A percentile compares a stretch with the other conserved stretches of the same genome.
Evolutionary conservation across 2,113 vertebrate genomes (phyloP).

Genomic region (Psittacara wagleri): DNA sequence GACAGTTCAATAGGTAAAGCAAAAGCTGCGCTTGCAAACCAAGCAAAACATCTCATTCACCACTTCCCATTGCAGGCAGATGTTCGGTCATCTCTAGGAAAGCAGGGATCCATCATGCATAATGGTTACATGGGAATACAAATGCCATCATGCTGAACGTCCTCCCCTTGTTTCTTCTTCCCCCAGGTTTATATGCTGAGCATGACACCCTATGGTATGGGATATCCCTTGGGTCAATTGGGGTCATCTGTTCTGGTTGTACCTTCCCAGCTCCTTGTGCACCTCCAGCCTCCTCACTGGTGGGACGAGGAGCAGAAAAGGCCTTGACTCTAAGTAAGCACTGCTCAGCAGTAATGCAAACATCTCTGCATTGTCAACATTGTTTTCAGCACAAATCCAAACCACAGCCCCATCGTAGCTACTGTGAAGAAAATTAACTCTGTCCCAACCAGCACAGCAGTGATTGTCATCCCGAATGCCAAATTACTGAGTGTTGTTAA

Average conservation of each 20-base stretch:
- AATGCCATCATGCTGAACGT: not conserved
- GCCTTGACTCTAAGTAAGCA: not conserved
- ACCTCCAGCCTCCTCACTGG: accelerated
- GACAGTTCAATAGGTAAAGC: not conserved
- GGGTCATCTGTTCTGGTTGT: not conserved
- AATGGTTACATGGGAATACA: accelerated
- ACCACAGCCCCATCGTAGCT: not conserved
- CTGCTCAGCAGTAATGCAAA: not conserved
- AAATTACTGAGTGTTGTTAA: not conserved
- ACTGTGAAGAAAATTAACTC: not conserved
- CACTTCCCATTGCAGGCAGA: not conserved
- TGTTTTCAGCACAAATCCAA: not conserved
- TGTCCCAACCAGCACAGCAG: not conserved
- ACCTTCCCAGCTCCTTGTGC: not conserved
- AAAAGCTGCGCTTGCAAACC: not conserved
- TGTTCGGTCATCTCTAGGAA: not conserved
- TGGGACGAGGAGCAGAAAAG: not conserved
- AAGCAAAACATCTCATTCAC: not conserved
- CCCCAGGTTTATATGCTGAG: not conserved
- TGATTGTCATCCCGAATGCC: not conserved
- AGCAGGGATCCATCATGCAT: not conserved
- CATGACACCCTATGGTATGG: not conserved
- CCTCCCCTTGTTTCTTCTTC: not conserved
- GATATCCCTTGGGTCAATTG: not conserved
- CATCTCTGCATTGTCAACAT: not conserved